Base-by-base conservation (phyloP, 2,888 invertebrate species). In the Ceriagrion tenellum region DNA sequence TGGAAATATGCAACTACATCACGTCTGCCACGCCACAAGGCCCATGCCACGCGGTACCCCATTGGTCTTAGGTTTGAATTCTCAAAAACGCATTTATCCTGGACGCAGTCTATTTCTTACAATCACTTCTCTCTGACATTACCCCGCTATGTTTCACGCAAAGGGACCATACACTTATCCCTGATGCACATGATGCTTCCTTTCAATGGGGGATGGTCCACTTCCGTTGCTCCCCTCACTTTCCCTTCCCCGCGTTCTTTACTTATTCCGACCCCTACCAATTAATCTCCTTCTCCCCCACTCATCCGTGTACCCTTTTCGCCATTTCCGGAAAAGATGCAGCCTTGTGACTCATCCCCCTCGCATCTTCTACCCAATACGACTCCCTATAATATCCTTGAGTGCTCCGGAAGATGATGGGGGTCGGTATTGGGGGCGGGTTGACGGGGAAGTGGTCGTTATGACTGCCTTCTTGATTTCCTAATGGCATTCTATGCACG, bases 211-310 rank as follows among this genome's bases (percentile, higher is more conserved):
- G n/a, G 26, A 40, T 3, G 40, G 20, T 26, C 10, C 63, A 63
- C 23, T 40, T 35, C 59, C 59, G 55, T n/a, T 55, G 55, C 26
- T 88, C 88, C 20, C 40, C 47, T 3, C 88, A 23, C 55, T 6
- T 89, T 55, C 47, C n/a, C 47, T 55, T 26, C 30, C 91, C 63
- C 63, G 3, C 0, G 35, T 35, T 0, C n/a, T n/a, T 3, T 59
- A 1, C 16, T 35, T 81, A 35, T 16, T 3, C 81, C 81, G 30
- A 81, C 16, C 35, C 63, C 26, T 40, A 40, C 63, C 4, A 91
- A 91, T 69, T 40, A 91, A 55, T 91, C 40, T 40, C 91, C 90
- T 91, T 59, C 35, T 89, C 4, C 91, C 91, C 63, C 81, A 30
- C 16, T 0, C 13, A 81, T n/a, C n/a, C n/a, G n/a, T 35, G 81